phyloP scores from a whole-genome alignment of 2,888 invertebrate genomes.

The Lysandra coridon region DNA sequence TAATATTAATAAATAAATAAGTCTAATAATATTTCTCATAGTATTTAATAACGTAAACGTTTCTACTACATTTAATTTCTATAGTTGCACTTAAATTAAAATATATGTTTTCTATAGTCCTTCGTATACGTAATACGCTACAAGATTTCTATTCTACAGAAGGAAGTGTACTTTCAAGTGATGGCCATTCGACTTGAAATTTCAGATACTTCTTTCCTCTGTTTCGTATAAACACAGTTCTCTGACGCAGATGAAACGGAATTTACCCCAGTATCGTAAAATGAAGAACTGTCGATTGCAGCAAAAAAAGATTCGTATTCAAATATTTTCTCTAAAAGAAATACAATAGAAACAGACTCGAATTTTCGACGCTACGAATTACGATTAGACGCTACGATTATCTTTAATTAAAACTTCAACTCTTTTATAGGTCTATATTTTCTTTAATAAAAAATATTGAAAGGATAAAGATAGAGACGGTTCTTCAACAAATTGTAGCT shows the following conservation, averaged over 20 bases:
- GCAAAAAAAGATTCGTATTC: slow-evolving; percentile 45
- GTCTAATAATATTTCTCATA: not conserved
- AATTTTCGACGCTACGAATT: not conserved
- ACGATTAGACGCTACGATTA: not conserved
- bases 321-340: not conserved
- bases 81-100: not conserved
- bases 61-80: not conserved
- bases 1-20: too few relatives aligned
- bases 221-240: slow-evolving; percentile 73
- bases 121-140: slow-evolving; percentile 52
- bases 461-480: too few relatives aligned
- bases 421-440: not conserved
- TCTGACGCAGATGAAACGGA: slow-evolving; percentile 56
- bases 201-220: slow-evolving; percentile 63
- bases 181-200: slow-evolving; percentile 70
- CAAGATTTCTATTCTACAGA: slow-evolving; percentile 59
- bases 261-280: slow-evolving; percentile 75
- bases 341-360: not conserved
- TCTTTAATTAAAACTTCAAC: not conserved
- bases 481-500: too few relatives aligned
- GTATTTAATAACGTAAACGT: not conserved
- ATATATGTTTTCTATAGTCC: slow-evolving; percentile 37
- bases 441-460: not conserved
- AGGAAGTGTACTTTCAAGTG: slow-evolving; percentile 70
- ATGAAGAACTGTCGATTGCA: slow-evolving; percentile 52